A percentile compares a stretch with the other conserved stretches of the same genome.
These are phyloP conservation scores for Toxostoma redivivum DNA, from an alignment of 2,113 vertebrate genomes.

Conservation along the genomic window DNA sequence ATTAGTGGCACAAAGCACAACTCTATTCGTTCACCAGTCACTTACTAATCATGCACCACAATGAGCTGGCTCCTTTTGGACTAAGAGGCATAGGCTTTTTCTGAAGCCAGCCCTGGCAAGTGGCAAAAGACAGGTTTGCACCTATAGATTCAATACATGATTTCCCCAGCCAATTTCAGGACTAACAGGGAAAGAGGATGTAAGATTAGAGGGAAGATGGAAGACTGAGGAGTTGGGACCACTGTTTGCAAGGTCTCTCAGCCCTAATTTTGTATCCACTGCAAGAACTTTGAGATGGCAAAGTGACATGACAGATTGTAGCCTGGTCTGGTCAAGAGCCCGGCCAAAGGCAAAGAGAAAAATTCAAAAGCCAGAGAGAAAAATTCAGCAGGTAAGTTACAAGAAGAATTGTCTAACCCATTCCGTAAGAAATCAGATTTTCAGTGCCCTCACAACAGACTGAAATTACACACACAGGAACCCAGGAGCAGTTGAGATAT, in stretches of 20 bases:
- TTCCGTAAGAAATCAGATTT: background rate
- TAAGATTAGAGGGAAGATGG: background rate
- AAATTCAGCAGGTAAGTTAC: background rate
- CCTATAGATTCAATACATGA: background rate
- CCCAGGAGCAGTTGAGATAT: background rate
- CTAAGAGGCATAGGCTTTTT: background rate
- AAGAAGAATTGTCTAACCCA: background rate
- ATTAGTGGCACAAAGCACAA: background rate
- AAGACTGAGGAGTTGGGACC: background rate
- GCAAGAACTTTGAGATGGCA: background rate
- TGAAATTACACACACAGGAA: background rate
- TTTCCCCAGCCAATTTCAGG: background rate
- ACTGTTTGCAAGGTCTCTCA: background rate
- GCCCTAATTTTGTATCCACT: background rate
- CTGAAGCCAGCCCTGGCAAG: background rate
- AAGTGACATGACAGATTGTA: background rate
- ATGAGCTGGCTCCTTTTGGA: background rate
- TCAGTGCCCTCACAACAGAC: background rate
- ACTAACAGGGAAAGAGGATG: background rate
- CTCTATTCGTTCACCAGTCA: background rate
- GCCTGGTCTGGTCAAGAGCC: background rate
- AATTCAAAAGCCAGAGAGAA: background rate
- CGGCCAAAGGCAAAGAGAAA: background rate
- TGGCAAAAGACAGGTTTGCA: background rate
- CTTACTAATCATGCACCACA: background rate